Evolutionary conservation across 2,888 invertebrate species (phyloP).

Genomic region (Theretra japonica): DNA sequence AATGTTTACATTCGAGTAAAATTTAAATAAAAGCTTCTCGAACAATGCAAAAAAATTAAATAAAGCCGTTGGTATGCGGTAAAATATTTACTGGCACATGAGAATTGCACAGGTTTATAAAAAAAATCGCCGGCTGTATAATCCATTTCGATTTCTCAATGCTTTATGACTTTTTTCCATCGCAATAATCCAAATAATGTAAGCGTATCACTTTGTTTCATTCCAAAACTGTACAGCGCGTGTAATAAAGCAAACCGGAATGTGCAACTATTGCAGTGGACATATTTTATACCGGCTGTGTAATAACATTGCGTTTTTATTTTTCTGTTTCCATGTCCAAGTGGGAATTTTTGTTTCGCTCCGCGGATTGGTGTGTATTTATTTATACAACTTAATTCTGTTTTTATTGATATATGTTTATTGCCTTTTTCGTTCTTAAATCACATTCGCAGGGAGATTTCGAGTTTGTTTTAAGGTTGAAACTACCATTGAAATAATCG

Average conservation of each 20-base stretch:
- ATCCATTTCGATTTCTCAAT: not conserved
- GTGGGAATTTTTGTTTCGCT: conserved; percentile 16
- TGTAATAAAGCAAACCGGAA: conserved; percentile 30
- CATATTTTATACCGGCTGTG: conserved; percentile 30
- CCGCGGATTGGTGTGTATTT: not conserved
- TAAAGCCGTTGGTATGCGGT: not conserved
- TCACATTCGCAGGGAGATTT: not conserved
- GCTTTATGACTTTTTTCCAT: not conserved
- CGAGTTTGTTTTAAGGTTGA: not conserved
- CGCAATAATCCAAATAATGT: conserved; percentile 28
- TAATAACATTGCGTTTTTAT: conserved; percentile 29
- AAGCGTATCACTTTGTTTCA: conserved; percentile 29
- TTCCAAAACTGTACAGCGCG: conserved; percentile 30
- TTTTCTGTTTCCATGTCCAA: conserved; percentile 19
- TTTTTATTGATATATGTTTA: conserved; percentile 38
- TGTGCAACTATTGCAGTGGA: conserved; percentile 28
- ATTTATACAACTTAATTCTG: conserved; percentile 22
- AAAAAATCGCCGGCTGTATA: not conserved
- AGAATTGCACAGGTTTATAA: not conserved
- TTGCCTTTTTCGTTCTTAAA: conserved; percentile 29
- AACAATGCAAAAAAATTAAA: conserved; percentile 9
- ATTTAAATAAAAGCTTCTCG: conserved; percentile 2
- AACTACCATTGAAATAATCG: no score
- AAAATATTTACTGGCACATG: conserved; percentile 15
- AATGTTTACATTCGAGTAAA: conserved; percentile 11